Base-by-base conservation (phyloP, 2,888 invertebrate genomes). In the Andrena camellia region DNA sequence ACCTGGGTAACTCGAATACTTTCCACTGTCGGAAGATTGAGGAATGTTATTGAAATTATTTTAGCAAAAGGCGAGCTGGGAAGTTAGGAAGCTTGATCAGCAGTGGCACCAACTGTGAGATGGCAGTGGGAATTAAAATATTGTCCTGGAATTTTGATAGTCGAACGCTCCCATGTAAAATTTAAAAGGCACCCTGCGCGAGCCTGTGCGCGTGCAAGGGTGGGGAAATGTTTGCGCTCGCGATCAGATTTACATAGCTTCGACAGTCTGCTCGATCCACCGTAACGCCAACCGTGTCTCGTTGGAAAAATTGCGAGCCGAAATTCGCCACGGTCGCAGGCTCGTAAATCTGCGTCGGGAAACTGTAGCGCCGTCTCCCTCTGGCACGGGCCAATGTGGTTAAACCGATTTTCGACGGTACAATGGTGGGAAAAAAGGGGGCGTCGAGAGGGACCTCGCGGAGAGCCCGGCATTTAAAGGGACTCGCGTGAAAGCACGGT, bases 401-500 rank as follows among this genome's bases (percentile, higher is more conserved):
- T 48, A 59, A 60, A 74, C 10, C 29, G 33, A 35, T 54, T 68
- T 54, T 54, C 67, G 54, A 71, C 62, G 50, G 62, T 8, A 31
- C 29, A 42, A 31, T 31, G 17, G 35, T 35, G 17, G 13, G 33
- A 48, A 3, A 42, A 42, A 42, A 0, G 13, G 29, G 42, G n/a
- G n/a, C 54, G 0, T 33, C 4, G 31, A 17, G 35, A 2, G 48
- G 13, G 33, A 26, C 2, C 63, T 57, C 33, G 23, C 13, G 10
- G 23, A 29, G 20, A 20, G 4, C 23, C 7, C 10, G 67, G 20
- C 17, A 20, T 69, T 67, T 35, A 48, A 66, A 48, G 31, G 50
- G 35, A 69, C 23, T 54, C 60, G 68, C 78, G 81, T 79, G 62
- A 79, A 75, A 70, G 83, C 76, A 54, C 29, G 8, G 17, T 33